Evolutionary conservation across 2,113 vertebrate species (phyloP).

Genomic region (Mola mola): DNA sequence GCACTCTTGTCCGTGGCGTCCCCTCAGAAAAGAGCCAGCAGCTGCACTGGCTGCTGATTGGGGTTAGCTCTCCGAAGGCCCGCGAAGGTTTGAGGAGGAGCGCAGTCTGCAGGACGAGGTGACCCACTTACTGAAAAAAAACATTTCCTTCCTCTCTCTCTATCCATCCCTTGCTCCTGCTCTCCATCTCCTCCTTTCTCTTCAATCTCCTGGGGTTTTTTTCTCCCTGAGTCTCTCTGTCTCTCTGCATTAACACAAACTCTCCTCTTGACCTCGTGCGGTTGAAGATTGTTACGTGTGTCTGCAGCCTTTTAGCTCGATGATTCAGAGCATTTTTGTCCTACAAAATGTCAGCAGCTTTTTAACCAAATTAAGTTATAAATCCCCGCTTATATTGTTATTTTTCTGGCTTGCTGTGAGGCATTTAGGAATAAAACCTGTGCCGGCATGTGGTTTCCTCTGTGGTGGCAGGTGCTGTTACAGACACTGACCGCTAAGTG

Average conservation of each 20-base stretch:
- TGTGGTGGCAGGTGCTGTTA: constrained; percentile 6
- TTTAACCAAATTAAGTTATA: no score
- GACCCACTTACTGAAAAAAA: constrained; percentile 68
- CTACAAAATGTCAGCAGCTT: no score
- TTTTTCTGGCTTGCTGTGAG: no score
- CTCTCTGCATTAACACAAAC: no score
- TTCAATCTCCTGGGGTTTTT: constrained; percentile 17
- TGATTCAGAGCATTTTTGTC: no score
- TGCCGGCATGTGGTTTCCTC: no score
- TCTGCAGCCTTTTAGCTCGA: no score
- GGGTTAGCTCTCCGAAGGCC: constrained; percentile 69
- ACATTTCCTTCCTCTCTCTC: constrained; percentile 6
- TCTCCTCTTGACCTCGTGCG: no score
- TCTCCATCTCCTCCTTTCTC: constrained; percentile 8
- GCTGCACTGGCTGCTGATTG: constrained; percentile 56
- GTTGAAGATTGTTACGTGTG: no score
- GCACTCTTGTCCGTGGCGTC: constrained; percentile 24
- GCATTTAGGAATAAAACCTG: no score
- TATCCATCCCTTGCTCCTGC: constrained; percentile 14
- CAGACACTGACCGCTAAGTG: constrained; percentile 46
- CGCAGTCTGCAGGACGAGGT: constrained; percentile 67
- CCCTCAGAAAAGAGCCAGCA: constrained; percentile 20
- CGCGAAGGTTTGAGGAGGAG: constrained; percentile 56
- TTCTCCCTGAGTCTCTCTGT: no score
- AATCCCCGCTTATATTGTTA: no score